A percentile compares a stretch with the other conserved stretches of the same genome.
Conservation (phyloP, 2,113 vertebrate genomes). For the Petroica traversi region DNA sequence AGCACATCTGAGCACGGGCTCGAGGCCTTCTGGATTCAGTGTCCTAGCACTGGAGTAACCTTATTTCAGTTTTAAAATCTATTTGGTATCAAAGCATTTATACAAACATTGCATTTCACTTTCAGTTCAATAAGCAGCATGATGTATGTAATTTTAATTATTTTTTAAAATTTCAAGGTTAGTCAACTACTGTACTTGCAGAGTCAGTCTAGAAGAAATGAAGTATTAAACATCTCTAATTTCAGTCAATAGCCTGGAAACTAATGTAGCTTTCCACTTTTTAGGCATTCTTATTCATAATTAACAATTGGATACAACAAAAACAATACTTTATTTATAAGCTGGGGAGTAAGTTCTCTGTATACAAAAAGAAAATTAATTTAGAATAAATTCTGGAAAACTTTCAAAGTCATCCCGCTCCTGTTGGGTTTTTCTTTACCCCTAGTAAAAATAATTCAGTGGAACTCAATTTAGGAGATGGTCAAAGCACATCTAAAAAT, state of each 20-base stretch:
- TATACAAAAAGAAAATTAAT: neutral
- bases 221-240: neutral
- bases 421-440: neutral
- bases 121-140: neutral
- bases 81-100: neutral
- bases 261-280: neutral
- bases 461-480: neutral
- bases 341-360: neutral
- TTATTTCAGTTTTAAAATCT: neutral
- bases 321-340: constrained; percentile 8
- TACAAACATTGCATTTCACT: neutral
- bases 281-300: neutral
- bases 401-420: neutral
- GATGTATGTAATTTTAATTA: neutral
- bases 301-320: neutral
- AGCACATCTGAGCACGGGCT: neutral
- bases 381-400: neutral
- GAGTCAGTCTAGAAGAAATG: neutral
- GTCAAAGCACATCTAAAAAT: neutral
- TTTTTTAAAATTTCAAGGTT: neutral
- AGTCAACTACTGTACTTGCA: neutral
- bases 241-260: neutral
- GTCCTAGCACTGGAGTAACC: neutral
- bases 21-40: neutral
- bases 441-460: neutral